These are phyloP conservation scores for Drosophila gaucha DNA, from an alignment of 2,888 invertebrate species.

Conservation along the genomic window DNA sequence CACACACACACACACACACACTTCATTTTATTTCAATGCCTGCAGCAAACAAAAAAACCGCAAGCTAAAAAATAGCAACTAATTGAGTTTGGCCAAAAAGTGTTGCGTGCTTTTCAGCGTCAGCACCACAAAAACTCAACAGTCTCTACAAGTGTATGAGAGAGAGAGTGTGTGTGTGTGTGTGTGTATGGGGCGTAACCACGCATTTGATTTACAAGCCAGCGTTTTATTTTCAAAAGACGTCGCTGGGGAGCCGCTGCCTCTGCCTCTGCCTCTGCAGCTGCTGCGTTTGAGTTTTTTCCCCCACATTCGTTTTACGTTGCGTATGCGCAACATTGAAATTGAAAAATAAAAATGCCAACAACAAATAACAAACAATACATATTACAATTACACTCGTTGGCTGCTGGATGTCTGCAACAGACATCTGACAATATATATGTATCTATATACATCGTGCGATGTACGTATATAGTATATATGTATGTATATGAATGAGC, in stretches of 20 bases:
- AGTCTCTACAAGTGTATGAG: constrained; percentile 4
- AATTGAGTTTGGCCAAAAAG: constrained; percentile 65
- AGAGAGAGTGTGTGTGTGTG: background rate
- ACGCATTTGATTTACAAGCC: constrained; percentile 55
- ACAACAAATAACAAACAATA: constrained; percentile 25
- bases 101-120: constrained; percentile 47
- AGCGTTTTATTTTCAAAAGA: constrained; percentile 38
- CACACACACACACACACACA: background rate
- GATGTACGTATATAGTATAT: constrained; percentile 3
- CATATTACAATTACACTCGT: constrained; percentile 28
- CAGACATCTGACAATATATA: constrained; percentile 55
- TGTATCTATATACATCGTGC: background rate
- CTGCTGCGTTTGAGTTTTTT: background rate
- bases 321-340: constrained; percentile 59
- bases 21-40: constrained; percentile 12
- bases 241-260: constrained; percentile 22
- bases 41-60: constrained; percentile 20
- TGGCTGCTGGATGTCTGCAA: constrained; percentile 41
- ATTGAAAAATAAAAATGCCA: constrained; percentile 34
- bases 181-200: constrained; percentile 8
- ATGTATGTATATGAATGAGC: constrained; percentile 4
- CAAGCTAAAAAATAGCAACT: constrained; percentile 50
- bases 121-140: constrained; percentile 24
- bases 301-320: constrained; percentile 9
- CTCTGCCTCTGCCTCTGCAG: too few relatives aligned